Base-by-base conservation (phyloP, 2,113 vertebrate species). In the Trematocara nigrifrons region DNA sequence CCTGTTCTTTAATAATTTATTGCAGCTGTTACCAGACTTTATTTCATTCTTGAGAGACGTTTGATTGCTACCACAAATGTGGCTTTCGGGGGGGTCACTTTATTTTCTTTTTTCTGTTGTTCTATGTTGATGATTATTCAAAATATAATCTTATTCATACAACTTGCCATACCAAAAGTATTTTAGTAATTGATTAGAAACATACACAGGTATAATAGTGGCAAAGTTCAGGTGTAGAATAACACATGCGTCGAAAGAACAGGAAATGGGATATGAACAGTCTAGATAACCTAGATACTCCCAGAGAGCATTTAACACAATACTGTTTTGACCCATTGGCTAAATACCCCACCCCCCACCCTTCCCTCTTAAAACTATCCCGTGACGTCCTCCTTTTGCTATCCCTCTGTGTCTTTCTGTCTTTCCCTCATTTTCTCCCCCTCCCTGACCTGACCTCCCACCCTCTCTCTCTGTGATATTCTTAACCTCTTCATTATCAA, bases 401-500 rank as follows among this genome's bases (percentile, higher is more conserved):
- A 89, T 95, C 16, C 64, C 77, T 80, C 38, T 77, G 3, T 64
- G 56, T 87, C 78, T 77, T 15, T 82, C 78, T 81, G 82, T 57
- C 81, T 93, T 83, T 77, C 61, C 79, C 87, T 89, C 61, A 61
- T 79, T 83, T 89, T 84, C 83, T 40, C 89, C 33, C 59, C 82
- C 84, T 86, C 18, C 69, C 64, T 86, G 64, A 86, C 83, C 77
- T 84, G 87, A 92, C 93, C 91, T 87, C 79, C 89, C 86, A 80
- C 85, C 61, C 69, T 79, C 81, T 80, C 87, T 80, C 84, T 92
- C 92, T 78, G 85, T 91, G 85, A 87, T 91, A 86, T 93, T 86
- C 85, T 94, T 92, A 94, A 94, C 91, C 87, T 90, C 90, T 91
- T 92, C 86, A 90, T 91, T 94, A 92, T 90, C 79, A 83, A 89